Percentiles rank a stretch among this genome's conserved stretches.
phyloP scores from a whole-genome alignment of 2,888 invertebrate genomes.

The Nomada fucata region DNA sequence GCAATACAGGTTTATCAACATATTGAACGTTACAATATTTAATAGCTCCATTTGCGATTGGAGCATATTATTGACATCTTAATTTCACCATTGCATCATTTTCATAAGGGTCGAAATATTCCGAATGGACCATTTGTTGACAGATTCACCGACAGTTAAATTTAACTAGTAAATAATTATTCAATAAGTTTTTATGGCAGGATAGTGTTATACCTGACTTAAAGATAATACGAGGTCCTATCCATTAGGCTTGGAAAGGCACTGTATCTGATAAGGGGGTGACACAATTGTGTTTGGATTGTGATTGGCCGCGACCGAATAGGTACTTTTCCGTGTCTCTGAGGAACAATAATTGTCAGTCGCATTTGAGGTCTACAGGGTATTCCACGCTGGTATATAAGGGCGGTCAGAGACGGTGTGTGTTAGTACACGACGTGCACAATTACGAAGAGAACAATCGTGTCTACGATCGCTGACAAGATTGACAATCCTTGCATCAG shows the following conservation, averaged over 20 bases:
- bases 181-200: neutral
- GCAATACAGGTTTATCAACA: neutral
- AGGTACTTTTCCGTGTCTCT: slow-evolving; percentile 63
- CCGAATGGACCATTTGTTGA: neutral
- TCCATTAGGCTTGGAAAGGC: slow-evolving; percentile 9
- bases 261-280: slow-evolving; percentile 58
- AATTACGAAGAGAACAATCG: slow-evolving; percentile 6
- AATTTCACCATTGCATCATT: neutral
- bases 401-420: neutral
- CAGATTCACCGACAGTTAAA: neutral
- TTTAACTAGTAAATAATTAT: neutral
- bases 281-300: slow-evolving; percentile 58
- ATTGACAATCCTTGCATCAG: slow-evolving; percentile 16
- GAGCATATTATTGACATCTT: neutral
- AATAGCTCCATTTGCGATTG: neutral
- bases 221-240: slow-evolving; percentile 17
- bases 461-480: neutral
- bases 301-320: slow-evolving; percentile 51
- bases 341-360: slow-evolving; percentile 46
- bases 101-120: neutral
- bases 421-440: slow-evolving; percentile 14
- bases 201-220: slow-evolving; percentile 13
- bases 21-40: neutral
- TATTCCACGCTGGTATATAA: slow-evolving; percentile 46
- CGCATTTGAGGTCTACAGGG: slow-evolving; percentile 22